phyloP scores from a whole-genome alignment of 2,113 vertebrate species.

The Paradisaea rubra region DNA sequence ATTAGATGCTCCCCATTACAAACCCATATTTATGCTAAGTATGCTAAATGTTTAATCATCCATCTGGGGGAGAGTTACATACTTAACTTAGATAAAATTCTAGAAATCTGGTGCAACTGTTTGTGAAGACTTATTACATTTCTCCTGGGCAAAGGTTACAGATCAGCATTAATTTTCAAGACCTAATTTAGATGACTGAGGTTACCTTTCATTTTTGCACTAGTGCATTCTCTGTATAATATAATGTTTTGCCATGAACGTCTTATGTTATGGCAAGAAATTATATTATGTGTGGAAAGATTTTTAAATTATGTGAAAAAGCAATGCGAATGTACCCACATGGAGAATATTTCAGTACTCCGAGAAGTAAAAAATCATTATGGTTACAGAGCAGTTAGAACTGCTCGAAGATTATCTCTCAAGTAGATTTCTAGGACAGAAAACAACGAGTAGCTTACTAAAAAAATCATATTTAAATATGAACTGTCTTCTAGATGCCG shows the following conservation, averaged over 20 bases:
- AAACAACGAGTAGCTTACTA: background rate
- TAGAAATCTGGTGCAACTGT: background rate
- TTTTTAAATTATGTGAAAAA: background rate
- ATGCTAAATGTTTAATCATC: background rate
- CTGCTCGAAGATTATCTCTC: background rate
- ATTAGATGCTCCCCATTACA: background rate
- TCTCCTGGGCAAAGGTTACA: background rate
- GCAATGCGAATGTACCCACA: background rate
- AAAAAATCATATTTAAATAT: background rate
- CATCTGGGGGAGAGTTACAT: background rate
- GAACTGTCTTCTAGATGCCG: background rate
- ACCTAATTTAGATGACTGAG: background rate
- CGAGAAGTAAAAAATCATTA: background rate
- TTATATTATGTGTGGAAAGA: background rate
- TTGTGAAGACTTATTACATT: background rate
- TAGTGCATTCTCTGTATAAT: background rate
- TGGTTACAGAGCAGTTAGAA: background rate
- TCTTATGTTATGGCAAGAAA: background rate
- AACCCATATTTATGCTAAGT: background rate
- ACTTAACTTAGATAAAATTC: background rate
- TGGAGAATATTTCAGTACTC: background rate
- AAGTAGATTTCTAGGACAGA: background rate
- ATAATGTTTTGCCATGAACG: background rate
- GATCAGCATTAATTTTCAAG: background rate
- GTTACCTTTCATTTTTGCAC: background rate